phyloP scores from a whole-genome alignment of 2,797 vertebrate genomes.

The Amniataba percoides region DNA sequence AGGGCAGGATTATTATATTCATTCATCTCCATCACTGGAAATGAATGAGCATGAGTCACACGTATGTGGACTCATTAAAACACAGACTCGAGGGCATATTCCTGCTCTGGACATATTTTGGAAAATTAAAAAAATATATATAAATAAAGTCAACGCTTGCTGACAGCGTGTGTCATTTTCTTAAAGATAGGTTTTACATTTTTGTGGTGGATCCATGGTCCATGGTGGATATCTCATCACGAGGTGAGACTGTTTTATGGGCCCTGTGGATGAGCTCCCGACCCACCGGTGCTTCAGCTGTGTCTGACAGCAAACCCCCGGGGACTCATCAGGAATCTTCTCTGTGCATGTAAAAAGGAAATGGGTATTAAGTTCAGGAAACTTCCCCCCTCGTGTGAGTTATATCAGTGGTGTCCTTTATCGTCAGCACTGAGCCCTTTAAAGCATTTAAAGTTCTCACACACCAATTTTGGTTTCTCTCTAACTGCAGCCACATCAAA shows the following conservation, averaged over 20 bases:
- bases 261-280: conserved; percentile 21
- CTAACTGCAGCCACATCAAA: conserved; percentile 15
- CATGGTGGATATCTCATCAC: conserved; percentile 21
- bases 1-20: conserved; percentile 20
- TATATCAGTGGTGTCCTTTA: conserved; percentile 21
- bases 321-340: conserved; percentile 42
- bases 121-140: not conserved
- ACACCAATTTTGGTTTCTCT: conserved; percentile 4
- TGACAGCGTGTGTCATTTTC: conserved; percentile 13
- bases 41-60: conserved; percentile 21
- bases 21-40: conserved; percentile 17
- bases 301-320: conserved; percentile 48
- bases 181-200: conserved; percentile 7
- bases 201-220: no score
- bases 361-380: conserved; percentile 51
- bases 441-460: conserved; percentile 22
- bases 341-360: conserved; percentile 54
- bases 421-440: conserved; percentile 23
- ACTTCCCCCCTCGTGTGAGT: conserved; percentile 1
- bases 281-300: conserved; percentile 10
- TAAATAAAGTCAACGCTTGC: not conserved
- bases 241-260: conserved; percentile 14
- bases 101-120: not conserved
- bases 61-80: conserved; percentile 28
- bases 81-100: not conserved